Evolutionary conservation across 64 coral and sea anemone species (phyloP), one percentile per base, ranked within the genome.

Genomic region (Trachythela sp.): DNA sequence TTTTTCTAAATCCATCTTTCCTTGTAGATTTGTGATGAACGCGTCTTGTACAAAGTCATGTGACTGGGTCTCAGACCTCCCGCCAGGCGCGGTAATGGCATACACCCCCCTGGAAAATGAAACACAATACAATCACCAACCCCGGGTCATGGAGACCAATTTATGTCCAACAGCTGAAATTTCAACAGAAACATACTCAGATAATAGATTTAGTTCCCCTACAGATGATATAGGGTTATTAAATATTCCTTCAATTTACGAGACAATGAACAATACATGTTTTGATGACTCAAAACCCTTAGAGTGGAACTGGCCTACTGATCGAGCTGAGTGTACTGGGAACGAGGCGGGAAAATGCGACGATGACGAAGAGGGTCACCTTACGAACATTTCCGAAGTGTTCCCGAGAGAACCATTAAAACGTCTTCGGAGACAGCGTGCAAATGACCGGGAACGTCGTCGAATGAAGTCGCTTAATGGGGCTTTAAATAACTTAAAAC

Each of bases 401-500:
- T 67, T 86, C 40, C 90, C 70, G 41, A 84, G 54, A 92, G 93
- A 99, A 32, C 96, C 96, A 13, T 84, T 99, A 84, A 99, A 99
- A 95, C 92, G 94, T 84, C 90, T 99, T 51, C 91, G 96, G 14
- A 89, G 96, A 51, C 93, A 95, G 86, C 96, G 96, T 32, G 96
- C 96, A 32, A 99, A 99, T 85, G 96, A 99, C 30, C 96, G 96
- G 3, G 96, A 99, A 83, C 85, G 96, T 0, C 67, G 96, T 26
- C 85, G 96, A 71, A 99, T 99, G 96, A 58, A 89, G 32, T 99
- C 96, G 6, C 48, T 99, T 39, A 99, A 99, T 37, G 51, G 96
- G 68, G 96, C 96, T 0, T 58, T 99, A 24, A 94, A 99, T 40
- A 99, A 94, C 90, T 91, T 99, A 15, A 99, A 99, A 45, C 93